Evolutionary conservation across 1,140 invertebrate genomes (phyloP).

Genomic region (Myzus persicae): DNA sequence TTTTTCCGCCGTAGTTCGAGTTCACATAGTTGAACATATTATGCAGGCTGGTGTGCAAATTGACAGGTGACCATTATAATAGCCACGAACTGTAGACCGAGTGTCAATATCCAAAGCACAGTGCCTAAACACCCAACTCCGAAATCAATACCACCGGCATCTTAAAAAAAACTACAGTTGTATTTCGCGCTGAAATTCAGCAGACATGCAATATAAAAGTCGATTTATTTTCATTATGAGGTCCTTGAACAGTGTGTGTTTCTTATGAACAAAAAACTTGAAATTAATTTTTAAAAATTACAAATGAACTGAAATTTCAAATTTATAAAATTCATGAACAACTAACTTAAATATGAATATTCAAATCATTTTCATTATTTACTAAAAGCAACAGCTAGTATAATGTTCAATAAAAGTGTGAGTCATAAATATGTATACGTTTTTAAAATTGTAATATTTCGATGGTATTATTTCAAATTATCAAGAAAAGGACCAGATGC

Average conservation of each 20-base stretch:
- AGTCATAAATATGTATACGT: background rate
- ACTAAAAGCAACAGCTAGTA: background rate
- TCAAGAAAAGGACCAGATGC: too few species aligned
- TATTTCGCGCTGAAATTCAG: background rate
- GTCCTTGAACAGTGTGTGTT: too few species aligned
- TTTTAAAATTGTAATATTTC: too few species aligned
- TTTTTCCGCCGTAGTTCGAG: background rate
- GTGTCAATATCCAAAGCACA: background rate
- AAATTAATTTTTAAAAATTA: background rate
- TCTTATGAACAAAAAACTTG: background rate
- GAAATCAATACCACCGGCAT: background rate
- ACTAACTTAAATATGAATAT: background rate
- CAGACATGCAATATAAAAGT: background rate
- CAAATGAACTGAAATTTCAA: background rate
- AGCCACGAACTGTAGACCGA: background rate
- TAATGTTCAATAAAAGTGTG: too few species aligned
- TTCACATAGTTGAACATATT: background rate
- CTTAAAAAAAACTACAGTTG: background rate
- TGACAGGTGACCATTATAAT: background rate
- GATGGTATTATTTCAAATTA: too few species aligned
- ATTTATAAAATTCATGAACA: background rate
- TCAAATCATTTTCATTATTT: background rate
- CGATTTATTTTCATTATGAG: background rate
- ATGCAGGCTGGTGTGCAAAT: background rate
- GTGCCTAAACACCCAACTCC: background rate